Evolutionary conservation across 2,797 vertebrate species (phyloP), one percentile per base, ranked within the genome.

Genomic region (Sebastiscus albofasciatus): DNA sequence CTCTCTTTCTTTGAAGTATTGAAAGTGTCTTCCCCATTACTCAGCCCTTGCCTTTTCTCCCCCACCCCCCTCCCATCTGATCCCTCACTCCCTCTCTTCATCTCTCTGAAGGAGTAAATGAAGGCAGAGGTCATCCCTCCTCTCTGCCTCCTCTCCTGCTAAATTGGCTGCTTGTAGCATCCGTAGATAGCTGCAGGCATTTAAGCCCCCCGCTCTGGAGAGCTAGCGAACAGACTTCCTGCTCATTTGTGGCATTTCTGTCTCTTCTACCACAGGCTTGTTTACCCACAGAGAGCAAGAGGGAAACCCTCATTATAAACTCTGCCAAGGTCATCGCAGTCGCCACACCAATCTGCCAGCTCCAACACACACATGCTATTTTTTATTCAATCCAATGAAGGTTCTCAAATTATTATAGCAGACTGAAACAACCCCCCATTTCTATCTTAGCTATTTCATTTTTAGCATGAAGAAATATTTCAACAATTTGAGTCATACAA

Each of bases 161-260:
- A 96, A 96, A 96, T 96, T 96, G 95, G 95, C 93, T 95, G 90
- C 90, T 94, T 90, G 92, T 87, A 90, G 89, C 84, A 87, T 90
- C 91, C 67, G 29, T 84, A 87, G 90, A 89, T 94, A 87, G 87
- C 93, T 90, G 85, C 80, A 79, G 87, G 92, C 88, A 77, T 92
- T 92, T 89, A 75, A 86, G 87, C 92, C 89, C 87, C 87, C 83
- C 70, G 90, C 88, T 91, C 86, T 89, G 89, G 85, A 93, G 90
- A 92, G 89, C 86, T 75, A 87, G 90, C 68, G 86, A 84, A 91
- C 91, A 89, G 83, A 90, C 82, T 90, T 93, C 87, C 89, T 90
- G 93, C 92, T 95, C 93, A 93, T 95, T 95, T 95, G 94, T 94
- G 91, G 88, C 86, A 84, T 92, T 87, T 93, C 92, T 92, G 86